These are phyloP conservation scores for Fringilla coelebs DNA, from an alignment of 2,797 vertebrate genomes.

Conservation along the genomic window DNA sequence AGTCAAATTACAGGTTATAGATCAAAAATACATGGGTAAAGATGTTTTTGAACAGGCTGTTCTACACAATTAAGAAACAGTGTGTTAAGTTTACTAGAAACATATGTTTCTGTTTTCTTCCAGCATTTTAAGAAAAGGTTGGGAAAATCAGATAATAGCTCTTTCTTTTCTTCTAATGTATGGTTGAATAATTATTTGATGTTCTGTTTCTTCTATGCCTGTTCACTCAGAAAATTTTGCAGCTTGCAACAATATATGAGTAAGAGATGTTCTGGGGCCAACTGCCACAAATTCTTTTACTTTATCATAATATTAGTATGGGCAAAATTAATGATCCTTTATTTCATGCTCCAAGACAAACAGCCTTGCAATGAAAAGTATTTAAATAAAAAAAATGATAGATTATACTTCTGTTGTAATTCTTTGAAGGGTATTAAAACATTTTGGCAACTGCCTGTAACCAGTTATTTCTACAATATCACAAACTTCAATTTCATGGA, in stretches of 20 bases:
- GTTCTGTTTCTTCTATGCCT: not conserved
- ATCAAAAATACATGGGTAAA: not conserved
- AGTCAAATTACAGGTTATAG: not conserved
- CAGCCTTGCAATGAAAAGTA: not conserved
- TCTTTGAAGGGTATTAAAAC: not conserved
- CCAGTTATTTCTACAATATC: not conserved
- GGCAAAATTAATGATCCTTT: slow-evolving; percentile 15
- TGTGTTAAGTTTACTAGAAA: not conserved
- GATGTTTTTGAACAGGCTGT: not conserved
- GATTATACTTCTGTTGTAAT: not conserved
- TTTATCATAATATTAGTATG: slow-evolving; percentile 3
- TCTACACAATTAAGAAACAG: not conserved
- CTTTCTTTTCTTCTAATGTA: not conserved
- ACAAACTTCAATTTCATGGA: not conserved
- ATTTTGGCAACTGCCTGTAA: not conserved
- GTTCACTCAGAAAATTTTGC: not conserved
- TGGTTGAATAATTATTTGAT: not conserved
- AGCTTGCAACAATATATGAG: not conserved
- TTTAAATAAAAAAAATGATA: not conserved
- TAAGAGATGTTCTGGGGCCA: not conserved
- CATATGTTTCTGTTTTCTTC: not conserved
- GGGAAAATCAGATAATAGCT: not conserved
- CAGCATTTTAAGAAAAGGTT: not conserved
- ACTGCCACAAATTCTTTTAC: slow-evolving; percentile 22
- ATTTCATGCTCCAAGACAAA: slow-evolving; percentile 30